Conservation (phyloP, 2,888 invertebrate species). For the Girardia tigrina region DNA sequence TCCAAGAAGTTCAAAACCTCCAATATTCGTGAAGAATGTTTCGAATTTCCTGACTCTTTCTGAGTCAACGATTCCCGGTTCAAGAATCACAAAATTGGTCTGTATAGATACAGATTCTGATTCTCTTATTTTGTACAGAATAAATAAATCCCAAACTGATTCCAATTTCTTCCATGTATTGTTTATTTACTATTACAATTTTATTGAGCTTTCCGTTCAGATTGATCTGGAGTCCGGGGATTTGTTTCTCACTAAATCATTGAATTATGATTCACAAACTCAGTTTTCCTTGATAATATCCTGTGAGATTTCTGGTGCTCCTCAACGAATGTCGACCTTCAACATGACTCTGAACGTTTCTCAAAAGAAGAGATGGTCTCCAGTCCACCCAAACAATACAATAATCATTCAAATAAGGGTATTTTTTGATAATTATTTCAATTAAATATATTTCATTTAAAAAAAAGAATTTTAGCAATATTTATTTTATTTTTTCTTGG, state of each 20-base stretch:
- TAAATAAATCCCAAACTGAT: not conserved
- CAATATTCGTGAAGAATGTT: not conserved
- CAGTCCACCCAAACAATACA: too few species aligned
- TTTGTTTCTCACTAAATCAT: slow-evolving; percentile 9
- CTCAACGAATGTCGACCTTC: not conserved
- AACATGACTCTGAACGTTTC: not conserved
- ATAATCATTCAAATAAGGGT: too few species aligned
- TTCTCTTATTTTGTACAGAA: not conserved
- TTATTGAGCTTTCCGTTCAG: too few species aligned
- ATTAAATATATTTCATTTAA: too few species aligned
- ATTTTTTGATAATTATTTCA: too few species aligned
- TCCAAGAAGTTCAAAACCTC: not conserved
- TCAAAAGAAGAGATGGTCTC: not conserved
- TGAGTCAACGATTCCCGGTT: not conserved
- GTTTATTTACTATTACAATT: not conserved
- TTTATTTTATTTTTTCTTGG: too few species aligned
- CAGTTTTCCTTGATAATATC: not conserved
- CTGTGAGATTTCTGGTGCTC: not conserved
- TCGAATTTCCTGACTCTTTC: not conserved
- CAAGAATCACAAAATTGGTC: not conserved
- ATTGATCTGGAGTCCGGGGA: not conserved
- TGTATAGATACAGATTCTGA: not conserved
- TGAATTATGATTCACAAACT: not conserved
- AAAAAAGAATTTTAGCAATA: too few species aligned
- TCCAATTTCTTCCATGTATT: not conserved